phyloP scores from a whole-genome alignment of 2,113 vertebrate genomes.

The Terrapene triunguis region DNA sequence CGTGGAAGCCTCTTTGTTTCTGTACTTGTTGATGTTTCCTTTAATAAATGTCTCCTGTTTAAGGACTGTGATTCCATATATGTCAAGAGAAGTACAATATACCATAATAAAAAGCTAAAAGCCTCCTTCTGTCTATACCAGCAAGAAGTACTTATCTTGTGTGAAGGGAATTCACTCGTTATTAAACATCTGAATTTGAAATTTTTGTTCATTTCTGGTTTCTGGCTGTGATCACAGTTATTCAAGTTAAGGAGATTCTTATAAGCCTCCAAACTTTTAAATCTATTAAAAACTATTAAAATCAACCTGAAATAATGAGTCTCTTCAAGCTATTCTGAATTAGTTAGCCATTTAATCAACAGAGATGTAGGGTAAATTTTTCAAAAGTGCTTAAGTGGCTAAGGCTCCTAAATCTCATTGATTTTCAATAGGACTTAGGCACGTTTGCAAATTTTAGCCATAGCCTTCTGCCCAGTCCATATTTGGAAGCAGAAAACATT shows the following conservation, averaged over 20 bases:
- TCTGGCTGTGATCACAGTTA: background rate
- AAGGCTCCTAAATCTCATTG: accelerated
- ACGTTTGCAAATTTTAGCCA: background rate
- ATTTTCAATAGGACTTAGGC: background rate
- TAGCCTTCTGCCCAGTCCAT: background rate
- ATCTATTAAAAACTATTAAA: background rate
- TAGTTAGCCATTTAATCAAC: background rate
- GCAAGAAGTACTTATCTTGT: background rate
- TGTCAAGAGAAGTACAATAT: background rate
- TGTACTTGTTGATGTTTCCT: background rate
- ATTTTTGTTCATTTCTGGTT: background rate
- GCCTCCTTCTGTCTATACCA: background rate
- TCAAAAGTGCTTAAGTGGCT: background rate
- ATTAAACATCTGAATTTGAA: background rate
- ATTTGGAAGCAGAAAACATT: slow-evolving; percentile 28
- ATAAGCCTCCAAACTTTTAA: background rate
- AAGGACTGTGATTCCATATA: background rate
- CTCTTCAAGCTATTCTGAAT: no score
- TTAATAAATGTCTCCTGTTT: background rate
- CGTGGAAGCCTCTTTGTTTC: background rate
- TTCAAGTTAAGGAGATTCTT: background rate
- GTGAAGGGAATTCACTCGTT: background rate
- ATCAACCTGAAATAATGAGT: background rate
- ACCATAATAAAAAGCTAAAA: background rate
- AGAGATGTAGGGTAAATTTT: background rate